Conservation (phyloP, 2,113 vertebrate genomes). For the Xenopus tropicalis region UCB_Xtro_10.0 CM004449.2:130423501-130424000, state of each 20-base stretch:
- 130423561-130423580: slow-evolving; percentile 28
- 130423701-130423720: slow-evolving; percentile 75
- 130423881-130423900: slow-evolving; percentile 19
- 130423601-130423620: slow-evolving; percentile 38
- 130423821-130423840: slow-evolving; percentile 43
- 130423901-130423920: slow-evolving; percentile 33
- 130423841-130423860: slow-evolving; percentile 49
- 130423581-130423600: slow-evolving; percentile 25
- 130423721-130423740: slow-evolving; percentile 71
- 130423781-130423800: slow-evolving; percentile 64
- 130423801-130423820: slow-evolving; percentile 61
- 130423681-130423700: slow-evolving; percentile 69
- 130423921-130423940: slow-evolving; percentile 26
- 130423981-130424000: slow-evolving; percentile 28
- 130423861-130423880: slow-evolving; percentile 28
- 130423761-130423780: slow-evolving; percentile 73
- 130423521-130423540: slow-evolving; percentile 11
- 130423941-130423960: slow-evolving; percentile 47
- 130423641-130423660: slow-evolving; percentile 71
- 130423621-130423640: slow-evolving; percentile 51
- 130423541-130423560: slow-evolving; percentile 1
- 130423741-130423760: slow-evolving; percentile 65
- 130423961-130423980: slow-evolving; percentile 49
- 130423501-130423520: no score
- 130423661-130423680: slow-evolving; percentile 66